Evolutionary conservation across 2,797 vertebrate genomes (phyloP), one percentile per base, ranked within the genome.

Genomic region (Cossypha caffra): DNA sequence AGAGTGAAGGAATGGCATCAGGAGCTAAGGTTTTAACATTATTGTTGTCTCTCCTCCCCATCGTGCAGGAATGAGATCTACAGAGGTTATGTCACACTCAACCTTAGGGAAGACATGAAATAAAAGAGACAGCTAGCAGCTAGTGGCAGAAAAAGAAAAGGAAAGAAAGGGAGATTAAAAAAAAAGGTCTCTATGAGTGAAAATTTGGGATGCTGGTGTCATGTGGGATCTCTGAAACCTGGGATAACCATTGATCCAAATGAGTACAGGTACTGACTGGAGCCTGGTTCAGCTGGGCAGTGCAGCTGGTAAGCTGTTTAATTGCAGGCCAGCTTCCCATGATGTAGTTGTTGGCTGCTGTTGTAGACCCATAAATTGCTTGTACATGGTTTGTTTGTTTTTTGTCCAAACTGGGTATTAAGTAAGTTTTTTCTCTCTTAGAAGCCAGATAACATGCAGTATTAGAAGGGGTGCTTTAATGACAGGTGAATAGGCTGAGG

Each of bases 201-300:
- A 17, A 88, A 55, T 35, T 35, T 73, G 1, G 16, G n/a, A n/a
- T 71, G 68, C 19, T 63, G 64, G 28, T 72, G 28, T 69, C 42
- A 8, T 18, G 4, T 1, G 2, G 38, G 33, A 33, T 43, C 37
- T 43, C 83, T 75, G 67, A 28, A 62, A 1, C 31, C 35, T 8
- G 14, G 37, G 61, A 28, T 13, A 81, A n/a, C 33, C 11, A 9
- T 37, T 1, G 2, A 24, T 50, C 25, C 64, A 13, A 51, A 57
- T 0, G 4, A 7, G 13, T 5, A 1, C 2, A 0, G 2, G 0
- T 16, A 38, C 64, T 72, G 33, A 17, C 75, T n/a, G 42, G 38
- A 61, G 63, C 20, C 20, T 15, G 2, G 7, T 48, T 71, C 71
- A 68, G 13, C 52, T 63, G 40, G 23, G 33, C 42, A 7, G 40